Evolutionary conservation across 1,140 invertebrate genomes (phyloP), one percentile per base, ranked within the genome.

Genomic region (Drosophila lowei): DNA sequence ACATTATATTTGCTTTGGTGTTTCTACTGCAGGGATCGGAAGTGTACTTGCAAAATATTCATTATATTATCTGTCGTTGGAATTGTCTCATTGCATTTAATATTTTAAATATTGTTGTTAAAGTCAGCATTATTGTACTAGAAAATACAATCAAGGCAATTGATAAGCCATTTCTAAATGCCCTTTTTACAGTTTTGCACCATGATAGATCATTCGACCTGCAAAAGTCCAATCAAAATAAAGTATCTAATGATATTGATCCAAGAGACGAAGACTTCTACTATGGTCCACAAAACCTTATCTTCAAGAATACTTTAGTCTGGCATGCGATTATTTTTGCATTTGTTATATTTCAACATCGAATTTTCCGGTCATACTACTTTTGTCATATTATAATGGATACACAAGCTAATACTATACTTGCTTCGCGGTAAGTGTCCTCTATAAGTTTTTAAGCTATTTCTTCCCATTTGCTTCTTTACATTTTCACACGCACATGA

Each of bases 11-110:
- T 11, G 97, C 97, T 0, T 99, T 99, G 90, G 93, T 98, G 21
- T 99, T 99, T 90, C 93, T 99, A 9, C 99, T 98, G 97, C 96
- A 97, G 92, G 98, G 98, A 34, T 97, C 97, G 50, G 97, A 99
- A 86, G 96, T 99, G 78, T 98, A 98, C 88, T 92, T 98, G 6
- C 94, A 96, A 83, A 97, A 97, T 0, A 94, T 96, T 41, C 93
- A 94, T 46, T 94, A 94, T 46, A 97, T 99, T 50, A 91, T 98
- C 0, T 95, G 94, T 90, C 97, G 96, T 93, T 99, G 98, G 98
- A 97, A 98, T 63, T 93, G 94, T 72, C 88, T 99, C 0, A 92
- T 99, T 16, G 95, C 94, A 0, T 99, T 99, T 92, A 98, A 97
- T 90, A 95, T 98, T 15, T 90, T 94, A 7, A 97, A 99, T 1